Conservation (phyloP, 2,113 vertebrate genomes). For the Sinocyclocheilus grahami region DNA sequence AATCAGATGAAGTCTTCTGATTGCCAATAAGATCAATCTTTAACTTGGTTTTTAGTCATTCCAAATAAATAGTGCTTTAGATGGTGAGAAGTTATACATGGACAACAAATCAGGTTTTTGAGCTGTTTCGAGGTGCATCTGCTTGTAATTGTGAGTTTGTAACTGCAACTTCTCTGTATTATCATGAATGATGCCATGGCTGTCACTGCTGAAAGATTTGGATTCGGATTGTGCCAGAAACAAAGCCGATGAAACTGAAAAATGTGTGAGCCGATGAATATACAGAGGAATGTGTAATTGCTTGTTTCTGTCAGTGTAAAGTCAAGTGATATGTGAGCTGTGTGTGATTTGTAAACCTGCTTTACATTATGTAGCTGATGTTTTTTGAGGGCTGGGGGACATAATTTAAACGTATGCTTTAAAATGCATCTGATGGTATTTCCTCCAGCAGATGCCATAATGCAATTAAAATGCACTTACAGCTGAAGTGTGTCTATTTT, state of each 20-base stretch:
- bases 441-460: neutral
- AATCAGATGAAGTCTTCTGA: too few relatives aligned
- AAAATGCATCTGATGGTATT: neutral
- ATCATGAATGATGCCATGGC: neutral
- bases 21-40: neutral
- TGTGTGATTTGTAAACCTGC: slow-evolving; percentile 3
- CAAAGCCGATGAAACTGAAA: neutral
- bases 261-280: neutral
- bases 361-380: neutral
- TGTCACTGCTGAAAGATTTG: neutral
- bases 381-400: too few relatives aligned
- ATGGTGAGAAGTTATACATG: neutral
- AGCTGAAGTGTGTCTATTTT: neutral
- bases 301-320: neutral
- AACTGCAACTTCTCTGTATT: neutral
- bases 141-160: neutral
- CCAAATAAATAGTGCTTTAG: neutral
- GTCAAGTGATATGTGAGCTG: neutral
- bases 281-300: neutral
- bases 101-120: neutral
- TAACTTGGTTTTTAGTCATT: neutral
- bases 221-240: neutral
- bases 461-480: neutral
- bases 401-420: neutral
- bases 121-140: neutral